These are phyloP conservation scores for Rhipidura dahli DNA, from an alignment of 2,113 vertebrate genomes.

Conservation along the genomic window DNA sequence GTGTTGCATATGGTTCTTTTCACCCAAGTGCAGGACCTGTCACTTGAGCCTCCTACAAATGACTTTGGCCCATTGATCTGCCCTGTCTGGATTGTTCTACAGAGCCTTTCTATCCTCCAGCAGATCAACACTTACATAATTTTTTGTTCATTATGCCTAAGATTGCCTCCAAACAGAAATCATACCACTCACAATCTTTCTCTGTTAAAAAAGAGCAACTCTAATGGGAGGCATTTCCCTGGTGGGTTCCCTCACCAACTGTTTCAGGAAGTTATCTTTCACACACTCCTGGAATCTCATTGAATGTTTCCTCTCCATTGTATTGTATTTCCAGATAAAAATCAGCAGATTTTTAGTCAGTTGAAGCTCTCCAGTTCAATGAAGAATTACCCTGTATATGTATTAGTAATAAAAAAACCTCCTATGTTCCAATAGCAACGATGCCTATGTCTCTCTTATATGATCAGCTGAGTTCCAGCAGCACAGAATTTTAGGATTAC, in stretches of 20 bases:
- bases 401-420: not conserved
- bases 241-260: not conserved
- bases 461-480: not conserved
- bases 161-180: not conserved
- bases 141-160: not conserved
- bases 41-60: not conserved
- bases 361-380: not conserved
- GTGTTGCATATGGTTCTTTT: not conserved
- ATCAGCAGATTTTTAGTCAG: not conserved
- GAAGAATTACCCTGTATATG: not conserved
- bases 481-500: not conserved
- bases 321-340: not conserved
- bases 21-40: not conserved
- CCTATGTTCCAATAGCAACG: accelerated
- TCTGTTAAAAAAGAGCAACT: not conserved
- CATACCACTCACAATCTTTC: not conserved
- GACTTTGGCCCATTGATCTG: accelerated
- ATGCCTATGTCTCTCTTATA: not conserved
- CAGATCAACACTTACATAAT: not conserved
- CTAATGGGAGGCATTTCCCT: not conserved
- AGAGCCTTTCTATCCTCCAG: not conserved
- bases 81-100: accelerated
- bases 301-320: not conserved
- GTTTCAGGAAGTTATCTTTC: not conserved
- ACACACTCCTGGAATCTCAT: not conserved